Evolutionary conservation across 2,888 invertebrate species (phyloP).

Genomic region (Oegoconia quadripuncta): DNA sequence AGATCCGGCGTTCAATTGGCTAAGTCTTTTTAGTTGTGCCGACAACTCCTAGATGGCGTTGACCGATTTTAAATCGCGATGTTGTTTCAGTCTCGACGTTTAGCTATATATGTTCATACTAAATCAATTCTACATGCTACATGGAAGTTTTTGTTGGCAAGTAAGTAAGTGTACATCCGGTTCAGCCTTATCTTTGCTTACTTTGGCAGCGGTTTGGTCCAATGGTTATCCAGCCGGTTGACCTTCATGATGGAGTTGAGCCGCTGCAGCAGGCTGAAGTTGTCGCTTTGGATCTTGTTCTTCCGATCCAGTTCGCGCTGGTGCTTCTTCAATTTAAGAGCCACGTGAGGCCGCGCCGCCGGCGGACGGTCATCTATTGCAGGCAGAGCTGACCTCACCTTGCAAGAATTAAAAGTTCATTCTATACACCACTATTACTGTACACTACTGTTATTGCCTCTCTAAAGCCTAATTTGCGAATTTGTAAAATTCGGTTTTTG

Average conservation of each 20-base stretch:
- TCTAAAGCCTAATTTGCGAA: no score
- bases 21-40: no score
- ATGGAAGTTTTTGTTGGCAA: background rate
- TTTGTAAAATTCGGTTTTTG: no score
- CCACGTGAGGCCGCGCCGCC: slow-evolving; percentile 81
- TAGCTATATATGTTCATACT: no score
- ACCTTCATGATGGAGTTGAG: slow-evolving; percentile 82
- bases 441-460: no score
- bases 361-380: slow-evolving; percentile 84
- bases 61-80: no score
- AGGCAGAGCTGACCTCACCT: slow-evolving; percentile 83
- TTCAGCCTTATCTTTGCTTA: slow-evolving; percentile 28
- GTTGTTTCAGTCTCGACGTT: no score
- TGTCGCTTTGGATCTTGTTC: slow-evolving; percentile 82
- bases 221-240: slow-evolving; percentile 83
- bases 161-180: background rate
- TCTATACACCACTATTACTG: no score
- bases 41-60: no score
- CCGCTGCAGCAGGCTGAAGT: slow-evolving; percentile 83
- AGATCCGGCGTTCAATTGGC: no score
- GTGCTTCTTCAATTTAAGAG: slow-evolving; percentile 83
- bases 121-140: no score
- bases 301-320: slow-evolving; percentile 84
- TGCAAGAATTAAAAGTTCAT: slow-evolving; percentile 11
- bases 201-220: slow-evolving; percentile 82